Conservation (phyloP, 2,797 vertebrate genomes). For the Molossus molossus region DNA sequence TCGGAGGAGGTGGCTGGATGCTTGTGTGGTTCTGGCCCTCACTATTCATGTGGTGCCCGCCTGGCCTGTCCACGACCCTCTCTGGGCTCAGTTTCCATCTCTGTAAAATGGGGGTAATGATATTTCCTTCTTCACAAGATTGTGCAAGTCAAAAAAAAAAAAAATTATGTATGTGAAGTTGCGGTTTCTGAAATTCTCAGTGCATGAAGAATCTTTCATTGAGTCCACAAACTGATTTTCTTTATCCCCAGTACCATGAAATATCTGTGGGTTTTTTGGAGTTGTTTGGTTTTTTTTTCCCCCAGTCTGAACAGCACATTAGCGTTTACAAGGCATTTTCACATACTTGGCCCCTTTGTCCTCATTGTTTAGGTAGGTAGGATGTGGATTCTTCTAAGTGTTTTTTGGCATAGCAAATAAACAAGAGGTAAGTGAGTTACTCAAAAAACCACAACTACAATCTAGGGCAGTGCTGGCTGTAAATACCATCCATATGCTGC, state of each 20-base stretch:
- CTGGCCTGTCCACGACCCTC: background rate
- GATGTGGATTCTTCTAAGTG: background rate
- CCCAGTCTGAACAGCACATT: background rate
- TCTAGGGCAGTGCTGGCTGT: background rate
- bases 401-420: background rate
- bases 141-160: background rate
- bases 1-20: background rate
- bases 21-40: background rate
- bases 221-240: background rate
- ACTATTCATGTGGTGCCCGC: background rate
- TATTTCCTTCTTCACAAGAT: background rate
- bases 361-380: background rate
- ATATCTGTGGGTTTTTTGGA: background rate
- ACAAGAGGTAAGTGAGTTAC: background rate
- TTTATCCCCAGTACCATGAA: background rate
- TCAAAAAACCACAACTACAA: background rate
- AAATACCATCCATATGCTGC: background rate
- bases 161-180: background rate
- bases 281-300: background rate
- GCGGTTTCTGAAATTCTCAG: background rate
- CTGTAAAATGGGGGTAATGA: background rate
- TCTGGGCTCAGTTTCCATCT: background rate
- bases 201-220: background rate
- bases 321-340: slow-evolving; percentile 33
- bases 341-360: background rate